A percentile compares a stretch with the other conserved stretches of the same genome.
phyloP scores from a whole-genome alignment of 2,113 vertebrate genomes.

The Phocoena phocoena region DNA sequence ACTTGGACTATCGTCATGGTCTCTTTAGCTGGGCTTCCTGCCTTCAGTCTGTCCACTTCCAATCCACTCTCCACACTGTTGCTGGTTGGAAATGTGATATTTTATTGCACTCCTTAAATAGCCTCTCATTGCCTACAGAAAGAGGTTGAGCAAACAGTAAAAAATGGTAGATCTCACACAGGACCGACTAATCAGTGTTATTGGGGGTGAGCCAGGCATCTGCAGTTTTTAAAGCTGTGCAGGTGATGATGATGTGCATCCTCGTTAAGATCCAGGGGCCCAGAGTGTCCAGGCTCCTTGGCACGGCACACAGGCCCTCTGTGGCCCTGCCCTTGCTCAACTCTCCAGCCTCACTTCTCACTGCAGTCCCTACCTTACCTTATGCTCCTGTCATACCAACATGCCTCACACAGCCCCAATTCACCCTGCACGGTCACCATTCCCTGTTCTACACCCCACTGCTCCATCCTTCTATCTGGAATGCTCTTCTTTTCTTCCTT shows the following conservation, averaged over 20 bases:
- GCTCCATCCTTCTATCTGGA: neutral
- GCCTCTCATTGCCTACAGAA: neutral
- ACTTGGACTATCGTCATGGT: neutral
- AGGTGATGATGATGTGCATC: neutral
- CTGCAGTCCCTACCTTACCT: accelerated
- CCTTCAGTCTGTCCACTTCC: neutral
- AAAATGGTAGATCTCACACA: neutral
- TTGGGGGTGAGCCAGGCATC: neutral
- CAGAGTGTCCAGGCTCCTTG: neutral
- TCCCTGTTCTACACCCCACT: neutral
- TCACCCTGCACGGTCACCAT: neutral
- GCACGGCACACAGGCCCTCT: neutral
- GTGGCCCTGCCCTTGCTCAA: neutral
- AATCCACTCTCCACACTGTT: neutral
- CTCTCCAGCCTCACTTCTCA: neutral
- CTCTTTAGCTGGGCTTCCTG: neutral
- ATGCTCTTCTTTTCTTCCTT: neutral
- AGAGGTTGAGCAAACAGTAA: neutral
- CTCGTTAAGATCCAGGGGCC: neutral
- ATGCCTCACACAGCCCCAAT: neutral
- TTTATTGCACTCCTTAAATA: neutral
- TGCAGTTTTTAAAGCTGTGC: neutral
- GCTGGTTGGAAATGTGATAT: neutral
- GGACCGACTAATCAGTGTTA: neutral
- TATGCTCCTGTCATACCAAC: neutral